These are phyloP conservation scores for Acanthiza pusilla DNA, from an alignment of 2,797 vertebrate species.

Conservation along the genomic window DNA sequence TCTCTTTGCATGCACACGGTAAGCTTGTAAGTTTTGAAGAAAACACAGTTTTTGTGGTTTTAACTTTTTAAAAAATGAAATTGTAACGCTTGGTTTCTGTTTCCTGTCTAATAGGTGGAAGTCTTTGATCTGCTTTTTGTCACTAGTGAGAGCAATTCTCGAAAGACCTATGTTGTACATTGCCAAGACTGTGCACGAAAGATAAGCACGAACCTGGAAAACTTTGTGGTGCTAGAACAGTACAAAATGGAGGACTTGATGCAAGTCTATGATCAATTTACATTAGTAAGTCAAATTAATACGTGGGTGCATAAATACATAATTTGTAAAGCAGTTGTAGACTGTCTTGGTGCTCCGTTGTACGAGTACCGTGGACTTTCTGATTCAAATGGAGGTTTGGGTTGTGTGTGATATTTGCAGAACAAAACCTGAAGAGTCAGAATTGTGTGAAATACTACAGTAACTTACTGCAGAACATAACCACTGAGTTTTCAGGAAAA, in stretches of 20 bases:
- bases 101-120: conserved; percentile 85
- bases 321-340: conserved; percentile 59
- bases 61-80: neutral
- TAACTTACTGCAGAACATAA: conserved; percentile 55
- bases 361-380: conserved; percentile 5
- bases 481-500: conserved; percentile 57
- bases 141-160: conserved; percentile 92
- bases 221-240: conserved; percentile 98
- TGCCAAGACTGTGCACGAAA: conserved; percentile 97
- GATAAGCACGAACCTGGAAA: conserved; percentile 88
- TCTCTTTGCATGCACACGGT: neutral
- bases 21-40: neutral
- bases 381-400: conserved; percentile 27
- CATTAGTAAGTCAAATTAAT: conserved; percentile 87
- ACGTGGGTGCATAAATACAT: conserved; percentile 68
- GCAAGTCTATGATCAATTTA: conserved; percentile 98
- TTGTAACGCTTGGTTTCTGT: conserved; percentile 35
- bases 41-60: neutral
- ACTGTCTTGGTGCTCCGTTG: conserved; percentile 29
- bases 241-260: conserved; percentile 96
- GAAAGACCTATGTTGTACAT: conserved; percentile 92
- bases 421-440: conserved; percentile 31
- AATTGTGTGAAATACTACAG: conserved; percentile 33
- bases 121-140: conserved; percentile 98
- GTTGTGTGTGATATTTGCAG: conserved; percentile 26